Conservation (phyloP, 1,140 invertebrate genomes). For the Hycleus phaleratus region DNA sequence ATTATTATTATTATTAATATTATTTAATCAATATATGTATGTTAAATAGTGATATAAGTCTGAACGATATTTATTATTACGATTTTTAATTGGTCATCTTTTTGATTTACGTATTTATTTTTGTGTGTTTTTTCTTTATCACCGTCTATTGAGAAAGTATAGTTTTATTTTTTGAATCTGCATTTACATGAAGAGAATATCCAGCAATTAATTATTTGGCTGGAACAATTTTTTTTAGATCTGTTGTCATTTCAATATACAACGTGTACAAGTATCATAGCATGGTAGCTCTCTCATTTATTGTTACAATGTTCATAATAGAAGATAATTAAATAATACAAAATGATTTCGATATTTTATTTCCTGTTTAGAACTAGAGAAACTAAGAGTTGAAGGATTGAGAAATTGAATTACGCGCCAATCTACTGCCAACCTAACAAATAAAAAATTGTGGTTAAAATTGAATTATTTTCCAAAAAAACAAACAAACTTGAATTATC, state of each 20-base stretch:
- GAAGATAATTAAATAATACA: conserved; percentile 34
- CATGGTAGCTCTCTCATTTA: conserved; percentile 40
- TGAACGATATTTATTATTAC: conserved; percentile 33
- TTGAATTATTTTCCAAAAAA: too few relatives aligned
- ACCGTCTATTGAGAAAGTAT: conserved; percentile 7
- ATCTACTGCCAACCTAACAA: too few relatives aligned
- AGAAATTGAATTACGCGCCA: too few relatives aligned
- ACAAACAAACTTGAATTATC: too few relatives aligned
- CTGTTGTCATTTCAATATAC: conserved; percentile 32
- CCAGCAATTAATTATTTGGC: background rate
- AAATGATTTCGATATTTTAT: conserved; percentile 6
- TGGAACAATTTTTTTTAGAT: conserved; percentile 19
- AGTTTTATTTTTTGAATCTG: conserved; percentile 27
- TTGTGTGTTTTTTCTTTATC: conserved; percentile 20
- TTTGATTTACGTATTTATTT: conserved; percentile 23
- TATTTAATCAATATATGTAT: conserved; percentile 18
- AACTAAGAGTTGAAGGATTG: too few relatives aligned
- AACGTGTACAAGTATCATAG: conserved; percentile 36
- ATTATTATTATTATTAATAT: conserved; percentile 6
- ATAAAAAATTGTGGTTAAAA: too few relatives aligned
- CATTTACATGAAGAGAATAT: conserved; percentile 17
- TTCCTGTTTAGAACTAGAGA: background rate
- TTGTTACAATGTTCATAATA: conserved; percentile 39
- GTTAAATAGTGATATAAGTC: conserved; percentile 30
- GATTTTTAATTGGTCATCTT: conserved; percentile 19